phyloP scores from a whole-genome alignment of 2,113 vertebrate genomes.

The Rhodinocichla rosea region DNA sequence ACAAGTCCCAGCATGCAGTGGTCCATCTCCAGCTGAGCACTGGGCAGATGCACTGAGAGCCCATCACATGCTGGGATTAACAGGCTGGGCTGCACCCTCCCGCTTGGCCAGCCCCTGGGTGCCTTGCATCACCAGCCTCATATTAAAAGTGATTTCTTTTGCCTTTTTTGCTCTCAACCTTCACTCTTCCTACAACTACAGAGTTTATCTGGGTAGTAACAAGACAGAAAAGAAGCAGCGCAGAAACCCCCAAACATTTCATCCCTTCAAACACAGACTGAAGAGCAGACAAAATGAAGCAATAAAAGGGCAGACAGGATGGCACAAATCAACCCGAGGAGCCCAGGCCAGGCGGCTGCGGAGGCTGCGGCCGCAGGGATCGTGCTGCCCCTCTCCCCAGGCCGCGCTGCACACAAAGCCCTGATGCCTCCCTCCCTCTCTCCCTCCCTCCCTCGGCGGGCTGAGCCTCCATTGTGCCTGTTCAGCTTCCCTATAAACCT shows the following conservation, averaged over 20 bases:
- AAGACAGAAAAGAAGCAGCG: not conserved
- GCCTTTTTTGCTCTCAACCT: not conserved
- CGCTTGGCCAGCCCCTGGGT: not conserved
- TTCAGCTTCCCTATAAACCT: constrained; percentile 21
- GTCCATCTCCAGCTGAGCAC: not conserved
- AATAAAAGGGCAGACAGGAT: not conserved
- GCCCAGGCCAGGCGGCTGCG: not conserved
- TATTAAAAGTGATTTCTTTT: not conserved
- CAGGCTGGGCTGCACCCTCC: constrained; percentile 1
- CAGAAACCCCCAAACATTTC: not conserved
- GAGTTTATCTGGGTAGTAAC: not conserved
- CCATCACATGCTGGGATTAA: constrained; percentile 61
- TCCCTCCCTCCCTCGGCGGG: not conserved
- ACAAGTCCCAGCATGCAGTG: constrained; percentile 64
- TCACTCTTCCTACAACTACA: not conserved
- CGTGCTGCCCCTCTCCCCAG: not conserved
- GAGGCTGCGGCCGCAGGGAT: not conserved
- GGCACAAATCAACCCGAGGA: not conserved
- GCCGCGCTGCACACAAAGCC: constrained; percentile 10
- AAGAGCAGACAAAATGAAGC: not conserved
- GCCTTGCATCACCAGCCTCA: not conserved
- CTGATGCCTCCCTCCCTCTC: not conserved
- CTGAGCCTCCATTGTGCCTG: constrained; percentile 52
- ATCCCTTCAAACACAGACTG: not conserved
- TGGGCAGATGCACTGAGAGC: not conserved